Evolutionary conservation across 2,888 invertebrate genomes (phyloP), one percentile per base, ranked within the genome.

Genomic region (Siphonodentalium dalli): DNA sequence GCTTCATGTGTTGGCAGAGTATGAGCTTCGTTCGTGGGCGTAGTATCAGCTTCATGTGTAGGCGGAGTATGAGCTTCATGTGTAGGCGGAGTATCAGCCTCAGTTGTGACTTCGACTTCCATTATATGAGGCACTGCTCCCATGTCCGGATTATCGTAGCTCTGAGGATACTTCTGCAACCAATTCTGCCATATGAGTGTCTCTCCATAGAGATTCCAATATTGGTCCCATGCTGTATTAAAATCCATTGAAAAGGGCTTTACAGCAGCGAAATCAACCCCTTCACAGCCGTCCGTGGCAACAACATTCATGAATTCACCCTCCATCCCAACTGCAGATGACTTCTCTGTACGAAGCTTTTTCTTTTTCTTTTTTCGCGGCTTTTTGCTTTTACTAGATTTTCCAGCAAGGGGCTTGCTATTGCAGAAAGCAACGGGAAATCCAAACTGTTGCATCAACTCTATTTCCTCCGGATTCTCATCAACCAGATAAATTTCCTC

Each of bases 141-240:
- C 23, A 54, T 26, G 42, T 68, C 58, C 15, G 66, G 66, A 48
- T 59, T 63, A 13, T 66, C 66, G n/a, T 69, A 63, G 39, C 72
- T 71, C 48, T 76, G 72, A 0, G 77, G 77, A 51, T 78, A 78
- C 52, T 75, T 78, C 23, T 65, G 65, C 6, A 77, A 57, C 76
- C 78, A 79, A 0, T 66, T 68, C 45, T 75, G 69, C 75, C 75
- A 76, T 18, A 75, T 68, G 23, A 77, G 49, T 45, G 68, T 65
- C 40, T 77, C 77, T 11, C 75, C 76, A 65, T 73, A 68, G 47
- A 72, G 68, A 9, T 58, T 63, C 74, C 77, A 78, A 56, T 75
- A 74, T 37, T 67, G 65, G 11, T 71, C 61, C 69, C 70, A 75
- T 1, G 62, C 68, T 26, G 49, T 53, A 23, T 71, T 68, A 28